Conservation (phyloP, 1,140 invertebrate species). For the Sinella curviseta region DNA sequence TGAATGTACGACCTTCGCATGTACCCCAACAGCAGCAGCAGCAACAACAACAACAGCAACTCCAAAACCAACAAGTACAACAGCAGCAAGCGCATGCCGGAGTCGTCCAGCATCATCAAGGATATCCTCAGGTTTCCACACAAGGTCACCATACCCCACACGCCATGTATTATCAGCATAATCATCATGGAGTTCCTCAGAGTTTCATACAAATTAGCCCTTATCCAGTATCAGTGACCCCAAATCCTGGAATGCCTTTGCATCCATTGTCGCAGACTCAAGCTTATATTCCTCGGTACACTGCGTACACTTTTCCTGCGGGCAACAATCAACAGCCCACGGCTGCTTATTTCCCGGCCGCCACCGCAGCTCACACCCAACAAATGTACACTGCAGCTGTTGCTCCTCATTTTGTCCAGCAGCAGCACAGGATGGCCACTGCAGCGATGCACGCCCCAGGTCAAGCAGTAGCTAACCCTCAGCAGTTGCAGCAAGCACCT, state of each 20-base stretch:
- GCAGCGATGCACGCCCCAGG: not conserved
- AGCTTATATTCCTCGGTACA: not conserved
- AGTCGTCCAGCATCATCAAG: conserved; percentile 19
- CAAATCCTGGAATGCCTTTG: not conserved
- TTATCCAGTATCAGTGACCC: not conserved
- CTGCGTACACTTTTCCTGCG: not conserved
- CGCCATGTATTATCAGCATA: not conserved
- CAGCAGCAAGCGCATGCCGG: not conserved
- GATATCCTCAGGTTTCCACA: not conserved
- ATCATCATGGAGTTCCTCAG: not conserved
- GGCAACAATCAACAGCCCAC: not conserved
- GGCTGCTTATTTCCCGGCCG: not conserved
- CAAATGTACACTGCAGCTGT: not conserved
- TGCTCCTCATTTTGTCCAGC: not conserved
- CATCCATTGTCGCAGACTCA: not conserved
- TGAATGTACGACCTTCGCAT: not conserved
- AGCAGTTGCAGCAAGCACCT: conserved; percentile 18
- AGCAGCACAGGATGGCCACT: not conserved
- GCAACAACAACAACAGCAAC: conserved; percentile 18
- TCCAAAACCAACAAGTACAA: conserved; percentile 12
- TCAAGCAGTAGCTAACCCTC: conserved; percentile 3
- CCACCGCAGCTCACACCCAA: not conserved
- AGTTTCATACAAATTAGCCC: not conserved
- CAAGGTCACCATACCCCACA: not conserved
- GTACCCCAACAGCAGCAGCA: conserved; percentile 22